Evolutionary conservation across 2,888 invertebrate species (phyloP).

Genomic region (Dynastes tityus): DNA sequence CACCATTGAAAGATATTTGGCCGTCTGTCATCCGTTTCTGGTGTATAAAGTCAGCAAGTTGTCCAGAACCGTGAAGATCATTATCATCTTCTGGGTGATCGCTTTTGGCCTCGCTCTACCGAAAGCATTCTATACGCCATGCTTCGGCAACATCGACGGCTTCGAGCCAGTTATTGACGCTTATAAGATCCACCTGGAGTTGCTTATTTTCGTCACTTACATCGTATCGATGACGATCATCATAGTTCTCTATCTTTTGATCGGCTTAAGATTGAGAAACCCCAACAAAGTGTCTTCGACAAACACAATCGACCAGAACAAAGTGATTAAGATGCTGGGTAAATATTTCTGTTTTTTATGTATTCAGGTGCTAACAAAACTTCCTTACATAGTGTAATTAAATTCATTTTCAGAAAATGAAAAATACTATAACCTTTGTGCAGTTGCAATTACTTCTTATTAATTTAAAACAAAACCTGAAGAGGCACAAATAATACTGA

Average conservation of each 20-base stretch:
- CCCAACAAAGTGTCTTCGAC: background rate
- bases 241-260: constrained; percentile 9
- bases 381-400: background rate
- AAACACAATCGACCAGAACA: constrained; percentile 15
- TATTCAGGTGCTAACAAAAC: background rate
- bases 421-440: too few species aligned
- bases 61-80: constrained; percentile 30
- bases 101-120: constrained; percentile 26
- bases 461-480: too few species aligned
- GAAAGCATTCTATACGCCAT: constrained; percentile 36
- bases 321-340: constrained; percentile 30
- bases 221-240: constrained; percentile 7
- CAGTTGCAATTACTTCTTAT: too few species aligned
- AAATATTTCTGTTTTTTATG: background rate
- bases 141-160: constrained; percentile 20
- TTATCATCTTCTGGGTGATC: constrained; percentile 20
- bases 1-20: constrained; percentile 25
- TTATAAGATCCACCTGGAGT: constrained; percentile 26
- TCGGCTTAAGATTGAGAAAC: constrained; percentile 6
- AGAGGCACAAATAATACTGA: too few species aligned
- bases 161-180: constrained; percentile 18
- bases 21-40: constrained; percentile 31
- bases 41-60: constrained; percentile 7
- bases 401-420: background rate
- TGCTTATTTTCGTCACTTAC: constrained; percentile 15